Base-by-base conservation (phyloP, 2,888 invertebrate genomes). In the Tethea ocularis region DNA sequence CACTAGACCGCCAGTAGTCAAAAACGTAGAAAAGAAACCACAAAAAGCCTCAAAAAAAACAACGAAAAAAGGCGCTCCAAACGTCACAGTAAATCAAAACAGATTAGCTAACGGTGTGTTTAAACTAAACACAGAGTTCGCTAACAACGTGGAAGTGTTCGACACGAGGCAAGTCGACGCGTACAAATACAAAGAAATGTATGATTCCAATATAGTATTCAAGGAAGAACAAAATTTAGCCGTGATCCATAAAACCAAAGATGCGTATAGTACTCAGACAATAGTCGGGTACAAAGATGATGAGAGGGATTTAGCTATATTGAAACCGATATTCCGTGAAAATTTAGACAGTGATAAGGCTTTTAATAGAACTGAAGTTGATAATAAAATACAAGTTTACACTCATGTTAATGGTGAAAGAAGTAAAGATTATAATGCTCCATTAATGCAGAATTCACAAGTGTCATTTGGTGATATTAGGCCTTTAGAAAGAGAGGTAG, bases 371-470 rank as follows among this genome's bases (percentile, higher is more conserved):
- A 7, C 15, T 8, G 87, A 84, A 56, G 88, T 89, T 0, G 91
- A 91, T 55, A 91, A 91, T 0, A 91, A 90, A 57, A 70, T 91
- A 69, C 88, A 88, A 20, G 82, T 89, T 2, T 91, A 78, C 62
- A 89, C 88, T 0, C 87, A 90, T 22, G 71, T 90, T 0, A 90
- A 89, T 56, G 89, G 86, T 51, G 67, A 55, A 26, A 85, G 84
- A 46, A 46, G 6, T 7, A 38, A n/a, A 38, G 82, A 82, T 0
- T 83, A 78, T 46, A 68, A 26, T 0, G 77, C 69, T 0, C 63
- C 80, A 0, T 75, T 81, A 13, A 78, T 80, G 7, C 67, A 74
- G 0, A 79, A 68, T 29, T 54, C 78, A 0, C 74, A 74, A 46
- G 79, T 78, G 2, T 58, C 69, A 5, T 57, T 88, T 2, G 74